Percentiles rank a stretch among this genome's conserved stretches.
These are phyloP conservation scores for Syngnathus floridae DNA, from an alignment of 2,113 vertebrate species.

Conservation along the genomic window DNA sequence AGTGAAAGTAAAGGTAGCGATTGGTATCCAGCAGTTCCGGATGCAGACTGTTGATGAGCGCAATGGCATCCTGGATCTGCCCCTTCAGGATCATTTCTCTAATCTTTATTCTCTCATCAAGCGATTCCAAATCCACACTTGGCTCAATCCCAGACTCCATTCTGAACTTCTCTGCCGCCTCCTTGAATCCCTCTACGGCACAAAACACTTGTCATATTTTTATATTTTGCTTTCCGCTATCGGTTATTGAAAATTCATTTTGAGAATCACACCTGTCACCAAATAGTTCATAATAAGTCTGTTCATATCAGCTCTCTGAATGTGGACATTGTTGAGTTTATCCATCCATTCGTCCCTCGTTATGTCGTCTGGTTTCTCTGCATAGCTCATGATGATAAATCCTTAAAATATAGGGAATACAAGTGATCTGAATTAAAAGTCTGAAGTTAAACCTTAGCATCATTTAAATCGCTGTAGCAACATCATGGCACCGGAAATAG, in stretches of 20 bases:
- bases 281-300: conserved; percentile 98
- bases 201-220: neutral
- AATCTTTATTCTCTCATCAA: conserved; percentile 96
- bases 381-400: conserved; percentile 83
- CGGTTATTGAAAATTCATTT: neutral
- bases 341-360: conserved; percentile 99
- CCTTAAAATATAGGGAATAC: conserved; percentile 15
- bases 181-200: conserved; percentile 91
- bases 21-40: conserved; percentile 94
- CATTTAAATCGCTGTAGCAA: neutral
- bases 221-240: neutral
- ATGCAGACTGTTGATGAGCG: conserved; percentile 93
- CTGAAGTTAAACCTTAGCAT: neutral
- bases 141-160: conserved; percentile 98
- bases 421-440: neutral
- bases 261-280: conserved; percentile 78
- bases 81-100: conserved; percentile 96
- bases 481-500: conserved; percentile 18
- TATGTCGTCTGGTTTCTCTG: conserved; percentile 95
- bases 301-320: conserved; percentile 98
- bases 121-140: conserved; percentile 89
- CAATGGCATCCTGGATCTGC: conserved; percentile 94
- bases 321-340: conserved; percentile 94
- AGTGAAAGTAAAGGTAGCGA: conserved; percentile 96
- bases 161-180: conserved; percentile 95